These are phyloP conservation scores for Callopanchax toddi DNA, from an alignment of 2,113 vertebrate species.

Conservation along the genomic window DNA sequence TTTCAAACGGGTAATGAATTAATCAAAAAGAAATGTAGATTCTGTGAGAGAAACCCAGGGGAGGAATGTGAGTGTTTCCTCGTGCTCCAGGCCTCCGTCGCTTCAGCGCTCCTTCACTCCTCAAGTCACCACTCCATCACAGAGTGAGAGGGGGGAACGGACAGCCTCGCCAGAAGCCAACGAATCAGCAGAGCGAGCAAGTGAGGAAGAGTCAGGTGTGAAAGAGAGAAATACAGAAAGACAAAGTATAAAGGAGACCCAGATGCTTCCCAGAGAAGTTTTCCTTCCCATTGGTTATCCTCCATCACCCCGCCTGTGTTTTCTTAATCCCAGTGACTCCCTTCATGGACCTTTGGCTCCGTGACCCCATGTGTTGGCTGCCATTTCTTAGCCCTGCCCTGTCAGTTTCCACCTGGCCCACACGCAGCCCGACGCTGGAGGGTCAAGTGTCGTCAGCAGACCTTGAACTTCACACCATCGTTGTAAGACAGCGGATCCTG, in stretches of 20 bases:
- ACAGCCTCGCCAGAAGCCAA: constrained; percentile 11
- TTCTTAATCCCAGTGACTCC: constrained; percentile 51
- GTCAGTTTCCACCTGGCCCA: constrained; percentile 60
- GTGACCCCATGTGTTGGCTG: constrained; percentile 66
- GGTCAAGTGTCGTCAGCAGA: constrained; percentile 55
- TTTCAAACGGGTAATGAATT: constrained; percentile 14
- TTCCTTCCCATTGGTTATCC: constrained; percentile 58
- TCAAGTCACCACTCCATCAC: constrained; percentile 70
- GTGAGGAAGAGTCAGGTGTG: constrained; percentile 43
- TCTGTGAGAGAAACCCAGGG: constrained; percentile 19
- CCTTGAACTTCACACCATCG: constrained; percentile 62
- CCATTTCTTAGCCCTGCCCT: constrained; percentile 45
- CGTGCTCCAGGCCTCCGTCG: constrained; percentile 49
- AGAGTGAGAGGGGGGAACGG: constrained; percentile 64
- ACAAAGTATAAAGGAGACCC: constrained; percentile 34
- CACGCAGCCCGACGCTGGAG: constrained; percentile 30
- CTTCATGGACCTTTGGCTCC: constrained; percentile 67
- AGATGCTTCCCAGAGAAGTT: constrained; percentile 36
- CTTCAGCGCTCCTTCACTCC: constrained; percentile 64
- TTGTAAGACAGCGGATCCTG: constrained; percentile 65
- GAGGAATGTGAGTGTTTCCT: constrained; percentile 17
- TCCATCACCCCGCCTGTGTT: constrained; percentile 63
- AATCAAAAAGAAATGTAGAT: constrained; percentile 24
- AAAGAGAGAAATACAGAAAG: constrained; percentile 34
- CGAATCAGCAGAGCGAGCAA: constrained; percentile 18